These are phyloP conservation scores for Notechis scutatus DNA, from an alignment of 2,113 vertebrate genomes.

Conservation along the genomic window DNA sequence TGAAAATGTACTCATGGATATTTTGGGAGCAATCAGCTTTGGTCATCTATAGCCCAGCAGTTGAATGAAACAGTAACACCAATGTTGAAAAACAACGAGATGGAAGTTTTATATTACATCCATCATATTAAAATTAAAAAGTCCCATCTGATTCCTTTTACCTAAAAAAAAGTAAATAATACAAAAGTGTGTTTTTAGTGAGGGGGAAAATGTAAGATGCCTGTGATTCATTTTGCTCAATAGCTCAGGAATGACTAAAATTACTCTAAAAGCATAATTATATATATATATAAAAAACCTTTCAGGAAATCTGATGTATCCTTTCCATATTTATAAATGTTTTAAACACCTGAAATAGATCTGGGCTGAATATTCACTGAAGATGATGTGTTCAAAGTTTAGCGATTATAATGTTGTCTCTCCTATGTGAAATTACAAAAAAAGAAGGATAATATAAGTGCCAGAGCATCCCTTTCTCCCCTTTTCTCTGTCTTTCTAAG, in stretches of 20 bases:
- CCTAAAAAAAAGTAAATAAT: background rate
- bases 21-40: constrained; percentile 42
- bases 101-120: background rate
- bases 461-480: background rate
- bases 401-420: background rate
- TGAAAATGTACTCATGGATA: constrained; percentile 33
- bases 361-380: background rate
- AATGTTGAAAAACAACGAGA: background rate
- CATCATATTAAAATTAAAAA: background rate
- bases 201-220: background rate
- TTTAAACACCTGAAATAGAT: constrained; percentile 11
- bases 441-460: background rate
- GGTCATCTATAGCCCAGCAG: constrained; percentile 19
- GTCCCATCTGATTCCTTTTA: background rate
- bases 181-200: background rate
- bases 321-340: background rate
- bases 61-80: background rate
- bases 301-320: background rate
- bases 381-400: background rate
- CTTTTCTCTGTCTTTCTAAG: background rate
- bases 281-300: background rate
- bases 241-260: background rate
- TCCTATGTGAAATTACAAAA: background rate
- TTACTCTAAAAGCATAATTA: background rate
- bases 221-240: background rate